Evolutionary conservation across 2,797 vertebrate species (phyloP), one percentile per base, ranked within the genome.

Genomic region (Lagothrix lagotricha): DNA sequence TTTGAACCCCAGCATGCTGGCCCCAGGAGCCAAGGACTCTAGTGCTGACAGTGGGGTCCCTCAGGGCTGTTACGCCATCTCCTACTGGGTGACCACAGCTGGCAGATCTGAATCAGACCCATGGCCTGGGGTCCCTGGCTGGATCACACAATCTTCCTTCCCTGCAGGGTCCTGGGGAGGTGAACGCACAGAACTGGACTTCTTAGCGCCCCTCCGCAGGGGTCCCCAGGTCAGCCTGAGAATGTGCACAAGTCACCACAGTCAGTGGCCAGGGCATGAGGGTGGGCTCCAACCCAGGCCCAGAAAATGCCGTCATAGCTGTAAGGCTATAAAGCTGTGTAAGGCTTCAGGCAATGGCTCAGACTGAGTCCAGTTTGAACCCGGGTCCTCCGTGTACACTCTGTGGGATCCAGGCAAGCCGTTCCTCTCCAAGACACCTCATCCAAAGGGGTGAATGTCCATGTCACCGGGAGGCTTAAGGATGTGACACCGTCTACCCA

Each of bases 121-220:
- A 0, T 1, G 15, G 36, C 22, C 64, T 4, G 15, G 30, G 50
- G 48, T 2, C 36, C 58, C 67, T 1, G 0, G 41, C 50, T 52
- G 1, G 19, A 22, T n/a, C 28, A 0, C 10, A 1, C 0, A 7
- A 39, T 10, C 61, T 28, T 61, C 52, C 50, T 44, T 3, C 2
- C 36, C 77, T 36, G 36, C 13, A 2, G 12, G 58, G 58, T 13
- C 2, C 58, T 67, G 6, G 84, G 50, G 44, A 58, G 24, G 30
- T 20, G 44, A 83, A 28, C 11, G 20, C 22, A 7, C 22, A 10
- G 64, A n/a, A 36, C 13, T 0, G 1, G 1, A 26, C 52, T 46
- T 72, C 88, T 30, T 76, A 30, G 52, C 28, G 28, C 28, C 48
- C 33, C 75, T 36, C 48, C 22, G 2, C 4, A 30, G 33, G 30